These are phyloP conservation scores for Octopus bimaculoides DNA, from an alignment of 1,140 invertebrate species.

Conservation along the genomic window DNA sequence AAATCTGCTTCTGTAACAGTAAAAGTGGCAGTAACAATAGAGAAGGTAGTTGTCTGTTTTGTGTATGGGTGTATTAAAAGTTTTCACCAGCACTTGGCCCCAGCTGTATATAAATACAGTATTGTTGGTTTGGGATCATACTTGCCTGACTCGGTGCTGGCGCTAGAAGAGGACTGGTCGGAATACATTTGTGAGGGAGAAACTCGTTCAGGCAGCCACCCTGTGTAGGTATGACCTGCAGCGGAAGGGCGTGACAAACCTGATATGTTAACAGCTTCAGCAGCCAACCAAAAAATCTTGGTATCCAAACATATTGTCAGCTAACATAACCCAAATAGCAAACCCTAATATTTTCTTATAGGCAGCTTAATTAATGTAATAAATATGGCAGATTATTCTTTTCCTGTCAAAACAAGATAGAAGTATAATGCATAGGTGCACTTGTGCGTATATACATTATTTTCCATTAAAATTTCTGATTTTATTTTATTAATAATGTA, in stretches of 20 bases:
- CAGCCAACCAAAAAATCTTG: conserved; percentile 24
- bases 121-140: conserved; percentile 12
- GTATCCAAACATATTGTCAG: conserved; percentile 7
- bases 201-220: conserved; percentile 33
- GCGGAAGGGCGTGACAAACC: conserved; percentile 21
- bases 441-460: too few species aligned
- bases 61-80: too few species aligned
- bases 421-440: too few species aligned
- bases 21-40: too few species aligned
- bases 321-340: not conserved
- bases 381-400: too few species aligned
- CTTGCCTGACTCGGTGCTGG: conserved; percentile 39
- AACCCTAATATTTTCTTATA: too few species aligned
- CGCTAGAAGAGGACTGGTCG: conserved; percentile 34
- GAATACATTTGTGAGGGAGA: conserved; percentile 27
- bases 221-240: conserved; percentile 30
- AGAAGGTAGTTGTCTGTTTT: too few species aligned
- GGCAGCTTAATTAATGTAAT: too few species aligned
- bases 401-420: too few species aligned
- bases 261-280: conserved; percentile 18
- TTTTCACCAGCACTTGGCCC: not conserved
- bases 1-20: too few species aligned
- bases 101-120: not conserved
- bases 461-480: too few species aligned
- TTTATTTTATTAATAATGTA: too few species aligned